A percentile compares a stretch with the other conserved stretches of the same genome.
Conservation (phyloP, 2,888 invertebrate genomes). For the Xylota sylvarum region DNA sequence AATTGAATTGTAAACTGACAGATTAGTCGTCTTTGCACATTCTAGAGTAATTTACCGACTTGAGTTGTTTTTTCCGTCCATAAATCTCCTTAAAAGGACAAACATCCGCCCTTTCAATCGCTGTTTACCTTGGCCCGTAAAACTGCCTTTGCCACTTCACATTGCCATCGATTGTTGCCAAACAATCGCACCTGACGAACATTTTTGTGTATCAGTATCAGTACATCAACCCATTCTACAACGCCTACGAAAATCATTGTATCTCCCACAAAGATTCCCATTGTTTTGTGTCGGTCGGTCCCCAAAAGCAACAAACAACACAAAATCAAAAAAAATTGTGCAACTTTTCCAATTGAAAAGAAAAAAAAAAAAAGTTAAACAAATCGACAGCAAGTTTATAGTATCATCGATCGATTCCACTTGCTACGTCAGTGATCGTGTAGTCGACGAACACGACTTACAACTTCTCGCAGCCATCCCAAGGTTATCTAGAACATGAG, state of each 20-base stretch:
- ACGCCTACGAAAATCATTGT: conserved; percentile 41
- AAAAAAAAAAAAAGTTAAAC: neutral
- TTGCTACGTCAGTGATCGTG: conserved; percentile 6
- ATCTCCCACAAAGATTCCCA: conserved; percentile 55
- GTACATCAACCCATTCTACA: conserved; percentile 53
- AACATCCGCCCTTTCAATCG: conserved; percentile 39
- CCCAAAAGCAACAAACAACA: conserved; percentile 1
- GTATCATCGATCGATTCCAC: conserved; percentile 43
- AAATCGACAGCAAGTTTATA: conserved; percentile 13
- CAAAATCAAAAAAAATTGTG: conserved; percentile 34
- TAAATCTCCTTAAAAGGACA: conserved; percentile 43
- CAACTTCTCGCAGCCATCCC: conserved; percentile 54
- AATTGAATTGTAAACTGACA: conserved; percentile 1
- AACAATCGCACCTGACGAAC: conserved; percentile 41
- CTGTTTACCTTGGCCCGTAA: conserved; percentile 56
- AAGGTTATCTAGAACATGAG: conserved; percentile 72
- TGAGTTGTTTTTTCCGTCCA: neutral
- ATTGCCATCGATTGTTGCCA: conserved; percentile 17
- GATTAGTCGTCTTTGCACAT: neutral
- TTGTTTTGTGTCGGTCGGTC: conserved; percentile 55
- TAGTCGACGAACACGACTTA: conserved; percentile 53
- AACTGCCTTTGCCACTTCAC: conserved; percentile 1
- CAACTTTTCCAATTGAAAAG: conserved; percentile 37
- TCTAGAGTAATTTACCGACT: neutral
- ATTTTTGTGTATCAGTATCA: conserved; percentile 36